Evolutionary conservation across 2,888 invertebrate genomes (phyloP).

Genomic region (Hydroisotoma schaefferi): DNA sequence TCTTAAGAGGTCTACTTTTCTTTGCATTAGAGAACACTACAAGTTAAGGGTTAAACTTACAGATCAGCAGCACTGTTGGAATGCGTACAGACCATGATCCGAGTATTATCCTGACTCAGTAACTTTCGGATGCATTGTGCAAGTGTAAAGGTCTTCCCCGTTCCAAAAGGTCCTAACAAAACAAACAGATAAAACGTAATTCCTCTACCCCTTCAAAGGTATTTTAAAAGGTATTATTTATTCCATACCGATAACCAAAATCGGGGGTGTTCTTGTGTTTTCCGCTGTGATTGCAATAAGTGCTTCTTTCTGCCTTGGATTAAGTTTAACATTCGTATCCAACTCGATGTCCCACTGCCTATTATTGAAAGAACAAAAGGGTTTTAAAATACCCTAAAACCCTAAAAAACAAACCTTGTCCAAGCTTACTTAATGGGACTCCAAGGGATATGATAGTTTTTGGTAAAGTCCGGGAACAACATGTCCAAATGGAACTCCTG

Average conservation of each 20-base stretch:
- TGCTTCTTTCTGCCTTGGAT: conserved; percentile 74
- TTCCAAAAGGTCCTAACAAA: conserved; percentile 69
- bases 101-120: conserved; percentile 61
- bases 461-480: conserved; percentile 67
- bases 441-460: conserved; percentile 66
- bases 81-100: conserved; percentile 78
- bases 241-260: conserved; percentile 62
- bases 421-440: conserved; percentile 58
- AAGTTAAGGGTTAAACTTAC: conserved; percentile 25
- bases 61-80: conserved; percentile 63
- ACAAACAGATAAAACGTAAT: conserved; percentile 14
- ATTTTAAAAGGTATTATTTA: too few relatives aligned
- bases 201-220: too few relatives aligned
- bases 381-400: neutral
- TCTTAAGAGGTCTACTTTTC: too few relatives aligned
- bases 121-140: conserved; percentile 69
- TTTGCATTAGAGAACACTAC: too few relatives aligned
- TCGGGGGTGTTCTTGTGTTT: conserved; percentile 63
- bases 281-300: conserved; percentile 71
- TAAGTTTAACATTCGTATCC: conserved; percentile 60
- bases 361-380: conserved; percentile 3
- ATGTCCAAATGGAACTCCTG: conserved; percentile 61
- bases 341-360: conserved; percentile 65
- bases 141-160: conserved; percentile 79
- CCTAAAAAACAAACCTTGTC: conserved; percentile 4